Base-by-base conservation (phyloP, 2,113 vertebrate genomes). In the Porphyrio hochstetteri region DNA sequence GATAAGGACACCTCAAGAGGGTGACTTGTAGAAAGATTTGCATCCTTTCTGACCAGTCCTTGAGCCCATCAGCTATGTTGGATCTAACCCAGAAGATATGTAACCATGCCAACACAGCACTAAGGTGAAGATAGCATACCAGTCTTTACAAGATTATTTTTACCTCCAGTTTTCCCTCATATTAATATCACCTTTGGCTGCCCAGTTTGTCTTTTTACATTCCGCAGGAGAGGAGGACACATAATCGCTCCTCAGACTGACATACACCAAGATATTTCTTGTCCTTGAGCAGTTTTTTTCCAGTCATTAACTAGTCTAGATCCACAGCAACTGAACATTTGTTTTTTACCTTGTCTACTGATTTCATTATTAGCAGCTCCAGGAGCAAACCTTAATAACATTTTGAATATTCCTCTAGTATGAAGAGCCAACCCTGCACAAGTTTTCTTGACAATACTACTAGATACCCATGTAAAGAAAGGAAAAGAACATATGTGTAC, bases 271-370 rank as follows among this genome's bases (percentile, higher is more conserved):
- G 57, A 15, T 33, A 48, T 46, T 65, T 48, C 56, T 65, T 74
- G 29, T 12, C 69, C 77, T 29, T 46, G 4, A 79, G 42, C 9
- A 28, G 29, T 35, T 85, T 86, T 16, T 65, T 86, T 44, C 40
- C 50, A 46, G 16, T 40, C 56, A 50, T 31, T 57, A 76, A 48
- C 44, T 19, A 56, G 29, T 16, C 40, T 31, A 50, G 27, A 80
- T 31, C 23, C 21, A 33, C 57, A 83, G 24, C 44, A 16, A 78
- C 29, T 17, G 44, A 76, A 77, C 52, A 31, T 21, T 71, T 63
- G 5, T 5, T 57, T 6, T 36, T 55, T 60, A 36, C 3, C 13
- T 3, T 55, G 3, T 40, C 59, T 46, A 38, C 8, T 0, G 0
- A 40, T 92, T 88, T 40, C 42, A 71, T 13, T 57, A 21, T n/a